Evolutionary conservation across 2,797 vertebrate genomes (phyloP), one percentile per base, ranked within the genome.

Genomic region (Arrhamphus sclerolepis): DNA sequence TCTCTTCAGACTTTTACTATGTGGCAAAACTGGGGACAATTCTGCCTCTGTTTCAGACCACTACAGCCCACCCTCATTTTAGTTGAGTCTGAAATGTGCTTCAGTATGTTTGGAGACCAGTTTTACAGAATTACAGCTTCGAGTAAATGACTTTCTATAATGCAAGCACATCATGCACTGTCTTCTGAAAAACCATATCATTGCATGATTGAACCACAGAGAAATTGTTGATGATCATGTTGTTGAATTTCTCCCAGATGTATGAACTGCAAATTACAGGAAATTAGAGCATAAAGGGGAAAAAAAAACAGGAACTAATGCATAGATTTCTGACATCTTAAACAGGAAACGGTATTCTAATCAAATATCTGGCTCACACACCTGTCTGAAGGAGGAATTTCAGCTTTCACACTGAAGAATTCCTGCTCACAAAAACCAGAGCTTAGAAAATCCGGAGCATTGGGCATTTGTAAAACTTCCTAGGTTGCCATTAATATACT

Each of bases 321-420:
- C 29, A n/a, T n/a, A n/a, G n/a, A n/a, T n/a, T n/a, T n/a, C n/a
- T n/a, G n/a, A n/a, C n/a, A n/a, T n/a, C n/a, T 9, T 38, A 31
- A 19, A 51, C 14, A 26, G 6, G 24, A 26, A 26, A 26, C 6
- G 24, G 34, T 38, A 16, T 38, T 38, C 2, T 4, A 38, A 38
- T 13, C 34, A 38, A 38, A 38, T 13, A 8, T 38, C 34, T 38
- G 34, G 14, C 31, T 65, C 57, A 5, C 60, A 70, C 67, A 79
- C 70, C 75, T 82, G 79, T 73, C 78, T 46, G 72, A 44, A 58
- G 75, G 54, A 73, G 66, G 62, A 71, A 72, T 78, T 62, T 49
- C n/a, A 58, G 6, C 70, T 56, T 41, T 61, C 66, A 41, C 72
- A 31, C 31, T 24, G 54, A 73, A 65, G 62, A 71, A 72, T 78